Percentiles rank a stretch among this genome's conserved stretches.
phyloP scores from a whole-genome alignment of 2,113 vertebrate genomes.

The Chlorodrepanis virens region DNA sequence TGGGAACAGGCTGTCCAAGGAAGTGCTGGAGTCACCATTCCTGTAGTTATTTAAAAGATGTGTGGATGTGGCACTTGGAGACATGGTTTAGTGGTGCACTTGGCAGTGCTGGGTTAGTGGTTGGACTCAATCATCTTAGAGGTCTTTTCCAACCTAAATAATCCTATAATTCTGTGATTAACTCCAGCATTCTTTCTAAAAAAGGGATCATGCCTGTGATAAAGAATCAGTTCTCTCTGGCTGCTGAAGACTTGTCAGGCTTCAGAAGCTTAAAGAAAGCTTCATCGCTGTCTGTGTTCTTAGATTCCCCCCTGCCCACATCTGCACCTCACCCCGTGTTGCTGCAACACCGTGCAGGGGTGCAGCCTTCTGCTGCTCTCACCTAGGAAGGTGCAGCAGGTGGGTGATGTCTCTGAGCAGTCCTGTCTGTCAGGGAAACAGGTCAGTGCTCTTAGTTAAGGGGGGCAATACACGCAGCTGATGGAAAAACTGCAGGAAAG shows the following conservation, averaged over 20 bases:
- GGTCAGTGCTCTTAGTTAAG: rapidly evolving
- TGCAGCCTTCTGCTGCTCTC: not conserved
- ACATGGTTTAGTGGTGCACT: not conserved
- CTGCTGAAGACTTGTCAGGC: not conserved
- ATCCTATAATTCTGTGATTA: not conserved
- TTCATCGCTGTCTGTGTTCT: not conserved
- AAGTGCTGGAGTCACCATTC: not conserved
- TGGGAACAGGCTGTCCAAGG: not conserved
- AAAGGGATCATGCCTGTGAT: not conserved
- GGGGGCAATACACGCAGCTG: rapidly evolving
- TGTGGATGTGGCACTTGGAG: not conserved
- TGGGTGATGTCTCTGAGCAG: rapidly evolving
- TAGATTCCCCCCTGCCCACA: rapidly evolving
- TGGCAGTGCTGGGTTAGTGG: not conserved
- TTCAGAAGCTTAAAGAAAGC: not conserved
- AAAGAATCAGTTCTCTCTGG: not conserved
- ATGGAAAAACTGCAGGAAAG: rapidly evolving
- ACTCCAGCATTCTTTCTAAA: not conserved
- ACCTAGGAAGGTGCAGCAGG: not conserved
- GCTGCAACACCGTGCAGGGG: rapidly evolving
- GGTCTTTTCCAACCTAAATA: not conserved
- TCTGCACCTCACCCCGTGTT: not conserved
- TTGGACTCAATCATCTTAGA: not conserved
- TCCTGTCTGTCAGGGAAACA: rapidly evolving
- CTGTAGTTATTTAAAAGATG: rapidly evolving